Base-by-base conservation (phyloP, 2,888 invertebrate species). In the Erannis defoliaria region DNA sequence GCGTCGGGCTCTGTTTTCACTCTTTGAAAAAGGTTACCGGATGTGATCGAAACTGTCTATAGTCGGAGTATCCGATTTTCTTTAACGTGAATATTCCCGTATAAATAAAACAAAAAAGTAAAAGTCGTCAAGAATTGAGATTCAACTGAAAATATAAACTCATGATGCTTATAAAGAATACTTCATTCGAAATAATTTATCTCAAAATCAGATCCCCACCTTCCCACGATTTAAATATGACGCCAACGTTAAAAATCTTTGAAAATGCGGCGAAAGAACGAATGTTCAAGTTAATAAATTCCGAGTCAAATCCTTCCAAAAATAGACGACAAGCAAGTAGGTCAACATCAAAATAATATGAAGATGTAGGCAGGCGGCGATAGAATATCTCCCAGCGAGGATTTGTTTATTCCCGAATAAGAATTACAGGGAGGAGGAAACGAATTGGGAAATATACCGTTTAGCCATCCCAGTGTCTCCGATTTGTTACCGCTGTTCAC, bases 381-480 rank as follows among this genome's bases (percentile, higher is more conserved):
- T 71, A 67, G 67, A 80, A 76, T 72, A 74, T 66, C 71, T 62
- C 55, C 26, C 49, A 64, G 64, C 74, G 73, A 66, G 75, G 74
- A 78, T 81, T 77, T 77, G 73, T 76, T 78, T 78, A 60, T 81
- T 77, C 77, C 78, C 72, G 62, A 62, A 63, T 75, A 78, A 77
- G 76, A 77, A 81, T 76, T 76, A 76, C 68, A n/a, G n/a, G 68
- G 63, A 64, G 61, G 68, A 68, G 64, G 76, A 73, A 77, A 80
- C 73, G 78, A 84, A 82, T 84, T 80, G 78, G 76, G 71, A 75
- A 80, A 78, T 80, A 82, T 81, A 76, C 76, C 76, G 76, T 74
- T 84, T 80, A 77, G 76, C 69, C 59, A 74, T 62, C 72, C 74
- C 73, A 72, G 76, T 76, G 80, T 80, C 76, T 76, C 70, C 78